These are phyloP conservation scores for Apantesis nais DNA, from an alignment of 2,888 invertebrate genomes.

Conservation along the genomic window DNA sequence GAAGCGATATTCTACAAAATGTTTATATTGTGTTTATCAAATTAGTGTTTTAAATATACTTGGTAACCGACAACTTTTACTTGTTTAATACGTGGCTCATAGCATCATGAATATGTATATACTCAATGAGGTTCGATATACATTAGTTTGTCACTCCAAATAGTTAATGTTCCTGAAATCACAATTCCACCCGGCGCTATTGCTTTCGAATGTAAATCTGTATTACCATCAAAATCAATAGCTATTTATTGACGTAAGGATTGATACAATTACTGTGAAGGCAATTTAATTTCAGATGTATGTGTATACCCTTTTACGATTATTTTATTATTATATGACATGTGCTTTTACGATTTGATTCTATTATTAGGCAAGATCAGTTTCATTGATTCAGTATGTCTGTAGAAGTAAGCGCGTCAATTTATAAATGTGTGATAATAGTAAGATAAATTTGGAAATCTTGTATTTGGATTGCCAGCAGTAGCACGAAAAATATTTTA, in stretches of 20 bases:
- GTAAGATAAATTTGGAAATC: no score
- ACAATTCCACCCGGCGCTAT: neutral
- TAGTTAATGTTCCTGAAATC: no score
- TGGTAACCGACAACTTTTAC: no score
- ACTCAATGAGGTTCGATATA: neutral
- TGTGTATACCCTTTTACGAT: conserved; percentile 1
- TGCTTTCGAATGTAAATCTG: neutral
- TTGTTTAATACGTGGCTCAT: no score
- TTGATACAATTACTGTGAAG: neutral
- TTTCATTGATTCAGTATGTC: neutral
- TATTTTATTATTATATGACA: neutral
- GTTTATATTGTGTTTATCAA: no score
- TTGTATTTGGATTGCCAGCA: no score
- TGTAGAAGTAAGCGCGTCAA: no score
- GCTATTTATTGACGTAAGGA: conserved; percentile 7
- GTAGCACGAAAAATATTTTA: no score
- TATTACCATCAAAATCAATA: conserved; percentile 8
- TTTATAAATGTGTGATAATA: no score
- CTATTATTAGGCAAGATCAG: neutral
- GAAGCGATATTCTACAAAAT: no score
- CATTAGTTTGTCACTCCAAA: no score
- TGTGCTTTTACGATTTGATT: neutral
- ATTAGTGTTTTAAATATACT: no score
- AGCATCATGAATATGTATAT: neutral
- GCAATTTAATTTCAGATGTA: conserved; percentile 15